These are phyloP conservation scores for Hirudinaria manillensis DNA, from an alignment of 2,888 invertebrate species.

Conservation along the genomic window DNA sequence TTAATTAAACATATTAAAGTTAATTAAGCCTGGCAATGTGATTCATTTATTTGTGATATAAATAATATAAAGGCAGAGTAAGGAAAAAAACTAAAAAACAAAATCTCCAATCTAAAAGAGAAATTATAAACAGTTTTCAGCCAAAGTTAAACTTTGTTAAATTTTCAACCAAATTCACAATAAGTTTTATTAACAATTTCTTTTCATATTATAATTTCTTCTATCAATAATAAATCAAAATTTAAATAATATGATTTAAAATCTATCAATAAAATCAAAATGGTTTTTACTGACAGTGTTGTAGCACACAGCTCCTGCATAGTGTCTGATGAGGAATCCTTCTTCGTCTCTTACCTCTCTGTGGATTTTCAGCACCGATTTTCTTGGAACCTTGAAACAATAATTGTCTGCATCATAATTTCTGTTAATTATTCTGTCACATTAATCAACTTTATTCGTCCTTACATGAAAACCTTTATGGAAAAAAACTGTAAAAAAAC, in stretches of 20 bases:
- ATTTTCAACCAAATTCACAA: not conserved
- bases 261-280: too few relatives aligned
- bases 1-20: not conserved
- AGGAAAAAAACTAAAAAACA: not conserved
- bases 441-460: not conserved
- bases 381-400: slow-evolving; percentile 65
- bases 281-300: slow-evolving; percentile 66
- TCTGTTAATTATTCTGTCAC: not conserved
- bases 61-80: not conserved
- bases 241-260: too few relatives aligned
- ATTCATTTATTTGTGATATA: not conserved
- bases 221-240: too few relatives aligned
- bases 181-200: too few relatives aligned
- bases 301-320: slow-evolving; percentile 95
- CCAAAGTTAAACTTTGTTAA: not conserved
- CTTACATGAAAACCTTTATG: not conserved
- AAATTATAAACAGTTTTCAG: not conserved
- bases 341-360: slow-evolving; percentile 91
- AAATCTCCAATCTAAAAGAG: not conserved
- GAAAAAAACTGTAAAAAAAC: too few relatives aligned
- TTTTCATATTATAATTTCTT: too few relatives aligned
- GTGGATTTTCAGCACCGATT: slow-evolving; percentile 77
- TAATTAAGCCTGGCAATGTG: too few relatives aligned
- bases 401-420: not conserved
- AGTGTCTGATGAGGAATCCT: slow-evolving; percentile 89